Evolutionary conservation across 2,113 vertebrate genomes (phyloP).

Genomic region (Erythrolamprus reginae): DNA sequence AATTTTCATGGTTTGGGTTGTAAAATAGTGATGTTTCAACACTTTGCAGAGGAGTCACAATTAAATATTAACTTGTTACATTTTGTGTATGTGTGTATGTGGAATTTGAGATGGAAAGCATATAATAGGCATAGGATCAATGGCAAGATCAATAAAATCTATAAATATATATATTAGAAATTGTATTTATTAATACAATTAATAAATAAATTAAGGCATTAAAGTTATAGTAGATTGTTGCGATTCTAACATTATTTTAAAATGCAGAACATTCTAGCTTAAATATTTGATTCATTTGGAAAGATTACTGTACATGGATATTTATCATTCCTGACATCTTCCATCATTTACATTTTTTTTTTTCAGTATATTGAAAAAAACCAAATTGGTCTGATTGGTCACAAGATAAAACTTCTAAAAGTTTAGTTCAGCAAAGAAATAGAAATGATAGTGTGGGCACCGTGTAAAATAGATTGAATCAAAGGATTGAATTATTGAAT

Average conservation of each 20-base stretch:
- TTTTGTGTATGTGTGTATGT: not conserved
- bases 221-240: not conserved
- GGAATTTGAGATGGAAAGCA: not conserved
- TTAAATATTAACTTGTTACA: no score
- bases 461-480: not conserved
- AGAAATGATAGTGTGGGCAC: not conserved
- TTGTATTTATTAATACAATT: not conserved
- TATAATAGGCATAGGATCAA: not conserved
- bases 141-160: not conserved
- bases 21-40: no score
- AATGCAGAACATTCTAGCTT: not conserved
- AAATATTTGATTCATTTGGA: not conserved
- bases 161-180: not conserved
- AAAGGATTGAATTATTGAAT: not conserved
- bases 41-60: no score
- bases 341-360: not conserved
- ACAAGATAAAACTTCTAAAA: not conserved
- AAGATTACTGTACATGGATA: not conserved
- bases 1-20: not conserved
- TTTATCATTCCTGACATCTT: not conserved
- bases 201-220: not conserved
- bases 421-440: not conserved
- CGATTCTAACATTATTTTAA: not conserved
- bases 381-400: not conserved
- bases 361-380: not conserved